Evolutionary conservation across 2,797 vertebrate genomes (phyloP).

Genomic region (Choloepus didactylus): DNA sequence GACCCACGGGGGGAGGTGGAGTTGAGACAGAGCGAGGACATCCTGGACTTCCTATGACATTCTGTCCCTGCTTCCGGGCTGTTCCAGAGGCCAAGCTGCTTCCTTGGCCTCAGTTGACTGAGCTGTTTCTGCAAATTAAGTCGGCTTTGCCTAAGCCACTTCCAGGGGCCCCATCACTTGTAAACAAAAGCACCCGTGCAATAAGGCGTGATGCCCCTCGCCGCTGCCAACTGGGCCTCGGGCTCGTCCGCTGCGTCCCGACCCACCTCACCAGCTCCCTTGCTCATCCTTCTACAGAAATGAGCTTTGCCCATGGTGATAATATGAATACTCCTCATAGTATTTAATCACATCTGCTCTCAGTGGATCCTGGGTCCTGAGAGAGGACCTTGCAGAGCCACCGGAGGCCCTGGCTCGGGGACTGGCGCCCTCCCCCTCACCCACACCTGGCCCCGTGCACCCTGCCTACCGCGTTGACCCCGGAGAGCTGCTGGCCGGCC

Average conservation of each 20-base stretch:
- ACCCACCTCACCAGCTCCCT: neutral
- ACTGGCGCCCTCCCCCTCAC: neutral
- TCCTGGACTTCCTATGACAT: no score
- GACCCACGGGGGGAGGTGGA: rapidly evolving
- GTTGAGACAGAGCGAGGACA: no score
- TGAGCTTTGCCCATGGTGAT: neutral
- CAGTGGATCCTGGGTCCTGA: neutral
- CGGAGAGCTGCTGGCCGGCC: slow-evolving; percentile 94
- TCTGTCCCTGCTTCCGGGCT: neutral
- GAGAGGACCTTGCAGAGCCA: no score
- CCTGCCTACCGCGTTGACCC: slow-evolving; percentile 93
- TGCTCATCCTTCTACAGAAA: no score
- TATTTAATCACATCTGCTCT: neutral
- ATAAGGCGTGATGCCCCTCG: no score
- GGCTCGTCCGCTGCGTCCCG: neutral
- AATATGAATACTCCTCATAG: neutral
- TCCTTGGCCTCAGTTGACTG: neutral
- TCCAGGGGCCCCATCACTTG: neutral
- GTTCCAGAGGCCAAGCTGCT: neutral
- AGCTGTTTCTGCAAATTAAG: neutral
- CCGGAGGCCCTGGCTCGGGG: neutral
- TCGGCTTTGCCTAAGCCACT: neutral
- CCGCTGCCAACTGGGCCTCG: neutral
- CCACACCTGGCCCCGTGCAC: neutral
- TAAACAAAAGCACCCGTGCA: neutral